Conservation (phyloP, 2,888 invertebrate species). For the Synergus japonicus region DNA sequence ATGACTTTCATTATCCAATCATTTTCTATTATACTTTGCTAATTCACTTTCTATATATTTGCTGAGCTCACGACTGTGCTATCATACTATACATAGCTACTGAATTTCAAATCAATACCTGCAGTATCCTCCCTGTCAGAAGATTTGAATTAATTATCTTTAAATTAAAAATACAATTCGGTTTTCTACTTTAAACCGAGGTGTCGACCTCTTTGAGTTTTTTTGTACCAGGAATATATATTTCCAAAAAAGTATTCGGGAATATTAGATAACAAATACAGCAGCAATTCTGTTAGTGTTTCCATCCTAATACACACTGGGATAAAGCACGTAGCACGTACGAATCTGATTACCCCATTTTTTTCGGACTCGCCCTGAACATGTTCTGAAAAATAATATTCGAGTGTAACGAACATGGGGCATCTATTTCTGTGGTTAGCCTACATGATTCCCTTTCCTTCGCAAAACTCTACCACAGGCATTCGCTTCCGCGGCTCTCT, state of each 20-base stretch:
- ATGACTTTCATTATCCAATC: slow-evolving; percentile 27
- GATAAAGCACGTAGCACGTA: slow-evolving; percentile 33
- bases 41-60: slow-evolving; percentile 18
- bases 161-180: too few relatives aligned
- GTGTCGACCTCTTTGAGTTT: too few relatives aligned
- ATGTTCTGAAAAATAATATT: slow-evolving; percentile 37
- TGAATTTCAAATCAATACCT: slow-evolving; percentile 1
- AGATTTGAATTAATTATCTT: too few relatives aligned
- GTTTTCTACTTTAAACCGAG: too few relatives aligned
- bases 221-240: too few relatives aligned
- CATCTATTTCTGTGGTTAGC: slow-evolving; percentile 34
- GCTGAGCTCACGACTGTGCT: slow-evolving; percentile 8
- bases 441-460: slow-evolving; percentile 31
- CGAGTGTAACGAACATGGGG: slow-evolving; percentile 18
- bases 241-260: too few relatives aligned
- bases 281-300: slow-evolving; percentile 1
- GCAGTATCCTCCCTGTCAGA: too few relatives aligned
- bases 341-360: slow-evolving; percentile 18
- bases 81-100: background rate
- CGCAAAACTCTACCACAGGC: slow-evolving; percentile 6
- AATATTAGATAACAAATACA: background rate
- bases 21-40: background rate
- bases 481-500: slow-evolving; percentile 9
- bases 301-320: background rate
- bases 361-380: slow-evolving; percentile 4